Evolutionary conservation across 2,797 vertebrate species (phyloP).

Genomic region (Sebastes matsubarae): DNA sequence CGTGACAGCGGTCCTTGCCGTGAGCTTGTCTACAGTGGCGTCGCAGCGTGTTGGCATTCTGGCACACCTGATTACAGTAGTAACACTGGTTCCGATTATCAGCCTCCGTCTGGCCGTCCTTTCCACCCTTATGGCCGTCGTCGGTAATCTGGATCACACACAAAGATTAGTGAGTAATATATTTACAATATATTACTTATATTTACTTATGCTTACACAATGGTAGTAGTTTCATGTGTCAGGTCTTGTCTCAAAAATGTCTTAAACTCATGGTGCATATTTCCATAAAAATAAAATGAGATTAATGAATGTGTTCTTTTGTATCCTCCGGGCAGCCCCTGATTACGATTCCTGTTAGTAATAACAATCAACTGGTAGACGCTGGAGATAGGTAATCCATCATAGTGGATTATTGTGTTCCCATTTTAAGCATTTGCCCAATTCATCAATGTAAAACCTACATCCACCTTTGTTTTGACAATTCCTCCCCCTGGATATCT

Average conservation of each 20-base stretch:
- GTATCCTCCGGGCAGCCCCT: background rate
- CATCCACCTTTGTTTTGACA: background rate
- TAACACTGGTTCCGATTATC: slow-evolving; percentile 89
- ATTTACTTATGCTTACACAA: background rate
- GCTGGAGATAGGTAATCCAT: background rate
- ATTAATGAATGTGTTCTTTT: background rate
- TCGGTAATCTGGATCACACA: slow-evolving; percentile 82
- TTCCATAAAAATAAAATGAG: background rate
- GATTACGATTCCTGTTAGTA: background rate
- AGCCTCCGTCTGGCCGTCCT: slow-evolving; percentile 78
- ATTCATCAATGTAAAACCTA: background rate
- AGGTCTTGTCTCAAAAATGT: background rate
- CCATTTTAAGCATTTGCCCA: background rate
- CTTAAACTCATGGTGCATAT: background rate
- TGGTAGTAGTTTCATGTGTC: background rate
- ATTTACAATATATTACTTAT: background rate
- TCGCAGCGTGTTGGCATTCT: slow-evolving; percentile 87
- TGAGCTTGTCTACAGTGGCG: slow-evolving; percentile 92
- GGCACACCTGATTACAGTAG: slow-evolving; percentile 89
- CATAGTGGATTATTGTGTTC: background rate
- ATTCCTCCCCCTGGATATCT: background rate
- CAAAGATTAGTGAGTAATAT: background rate
- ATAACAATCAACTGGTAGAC: background rate
- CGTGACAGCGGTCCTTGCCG: slow-evolving; percentile 93
- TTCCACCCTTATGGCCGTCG: slow-evolving; percentile 75